phyloP scores from a whole-genome alignment of 2,888 invertebrate species.

The Frankliniella fusca region DNA sequence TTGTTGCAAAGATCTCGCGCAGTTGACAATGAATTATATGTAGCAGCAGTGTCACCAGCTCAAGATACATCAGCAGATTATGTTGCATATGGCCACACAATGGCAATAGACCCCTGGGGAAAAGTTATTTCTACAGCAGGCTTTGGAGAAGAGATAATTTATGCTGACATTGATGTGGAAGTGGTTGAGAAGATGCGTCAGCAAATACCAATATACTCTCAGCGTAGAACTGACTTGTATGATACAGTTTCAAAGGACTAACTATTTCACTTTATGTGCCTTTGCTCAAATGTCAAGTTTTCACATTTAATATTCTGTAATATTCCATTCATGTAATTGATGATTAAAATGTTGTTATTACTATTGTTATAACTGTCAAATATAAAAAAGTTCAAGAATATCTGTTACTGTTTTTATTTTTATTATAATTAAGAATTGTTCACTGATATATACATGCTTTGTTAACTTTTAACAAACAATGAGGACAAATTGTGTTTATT shows the following conservation, averaged over 20 bases:
- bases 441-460: too few relatives aligned
- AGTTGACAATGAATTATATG: slow-evolving; percentile 83
- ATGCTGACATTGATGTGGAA: slow-evolving; percentile 71
- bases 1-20: slow-evolving; percentile 75
- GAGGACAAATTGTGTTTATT: too few relatives aligned
- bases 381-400: neutral
- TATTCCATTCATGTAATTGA: neutral
- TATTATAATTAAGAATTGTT: neutral
- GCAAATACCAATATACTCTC: slow-evolving; percentile 75
- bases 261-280: neutral
- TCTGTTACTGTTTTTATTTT: neutral
- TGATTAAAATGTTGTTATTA: neutral
- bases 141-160: slow-evolving; percentile 64
- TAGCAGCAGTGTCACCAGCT: slow-evolving; percentile 80
- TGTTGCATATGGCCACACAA: slow-evolving; percentile 85
- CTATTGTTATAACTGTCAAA: neutral
- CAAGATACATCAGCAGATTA: slow-evolving; percentile 67
- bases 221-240: slow-evolving; percentile 72
- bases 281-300: neutral
- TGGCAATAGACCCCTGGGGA: slow-evolving; percentile 80
- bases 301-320: too few relatives aligned
- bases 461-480: neutral
- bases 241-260: slow-evolving; percentile 47
- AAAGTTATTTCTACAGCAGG: slow-evolving; percentile 65
- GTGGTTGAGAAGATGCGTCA: slow-evolving; percentile 70